Conservation (phyloP, 2,888 invertebrate genomes). For the Drosophila mimetica region DNA sequence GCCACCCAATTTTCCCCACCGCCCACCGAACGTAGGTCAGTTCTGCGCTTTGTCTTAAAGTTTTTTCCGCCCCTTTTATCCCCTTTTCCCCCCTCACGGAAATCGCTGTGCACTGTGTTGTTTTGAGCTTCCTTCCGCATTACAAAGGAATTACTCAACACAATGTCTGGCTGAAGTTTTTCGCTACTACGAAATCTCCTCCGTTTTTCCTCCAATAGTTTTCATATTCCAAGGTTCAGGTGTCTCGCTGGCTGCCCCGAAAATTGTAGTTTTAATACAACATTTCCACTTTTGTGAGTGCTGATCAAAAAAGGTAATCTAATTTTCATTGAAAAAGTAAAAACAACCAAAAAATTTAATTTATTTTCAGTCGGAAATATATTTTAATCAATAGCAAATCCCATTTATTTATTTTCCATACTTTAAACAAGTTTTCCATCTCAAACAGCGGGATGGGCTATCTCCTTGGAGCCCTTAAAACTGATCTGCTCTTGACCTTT, state of each 20-base stretch:
- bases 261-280: slow-evolving; percentile 32
- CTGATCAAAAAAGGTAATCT: slow-evolving; percentile 17
- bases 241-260: slow-evolving; percentile 14
- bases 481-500: slow-evolving; percentile 21
- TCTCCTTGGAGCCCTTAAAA: neutral
- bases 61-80: slow-evolving; percentile 35
- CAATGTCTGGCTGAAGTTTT: slow-evolving; percentile 69
- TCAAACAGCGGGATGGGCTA: no score
- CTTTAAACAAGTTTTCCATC: neutral
- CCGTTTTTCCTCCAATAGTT: slow-evolving; percentile 13
- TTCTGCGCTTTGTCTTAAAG: slow-evolving; percentile 65
- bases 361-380: no score
- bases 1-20: slow-evolving; percentile 13
- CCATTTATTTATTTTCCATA: neutral
- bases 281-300: slow-evolving; percentile 1
- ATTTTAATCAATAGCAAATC: no score
- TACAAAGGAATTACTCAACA: slow-evolving; percentile 79
- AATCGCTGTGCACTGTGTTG: slow-evolving; percentile 67
- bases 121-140: slow-evolving; percentile 76
- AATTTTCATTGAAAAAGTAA: no score
- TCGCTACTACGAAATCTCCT: slow-evolving; percentile 12
- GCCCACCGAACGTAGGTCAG: slow-evolving; percentile 62
- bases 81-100: slow-evolving; percentile 39
- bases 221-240: slow-evolving; percentile 17
- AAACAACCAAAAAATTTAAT: no score